Base-by-base conservation (phyloP, 2,113 vertebrate genomes). In the Platysternon megacephalum region DNA sequence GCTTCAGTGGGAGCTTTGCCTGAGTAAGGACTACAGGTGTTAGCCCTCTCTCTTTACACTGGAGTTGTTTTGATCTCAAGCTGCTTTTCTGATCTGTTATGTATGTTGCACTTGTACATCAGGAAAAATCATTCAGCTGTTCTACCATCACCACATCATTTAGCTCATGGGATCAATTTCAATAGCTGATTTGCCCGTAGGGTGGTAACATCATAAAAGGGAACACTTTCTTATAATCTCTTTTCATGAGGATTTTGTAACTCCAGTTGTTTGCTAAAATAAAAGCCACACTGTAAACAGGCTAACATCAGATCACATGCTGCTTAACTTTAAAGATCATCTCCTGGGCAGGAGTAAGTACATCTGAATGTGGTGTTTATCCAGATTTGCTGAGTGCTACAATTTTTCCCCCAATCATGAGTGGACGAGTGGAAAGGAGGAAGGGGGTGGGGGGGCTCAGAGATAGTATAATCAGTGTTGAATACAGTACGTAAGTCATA, bases 351-450 rank as follows among this genome's bases (percentile, higher is more conserved):
- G 85, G 90, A 91, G 78, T 82, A 92, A 95, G 65, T 79, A 19
- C 87, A 35, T 93, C 89, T 95, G 88, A 76, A 55, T 97, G 49
- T 22, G 35, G n/a, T 0, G 1, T 96, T 97, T 95, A 19, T 90
- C 79, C 86, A 49, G 44, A 85, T 92, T 94, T 96, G 94, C 91
- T 93, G 89, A 95, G 89, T 93, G 74, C 49, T 96, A 56, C 58
- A 6, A 44, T 9, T 93, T 92, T 84, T 26, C 55, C 84, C 10
- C 42, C 9, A 48, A 8, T 89, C 85, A 87, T 82, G 89, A 87
- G 76, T 91, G 82, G 74, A 84, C 16, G 65, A 83, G 82, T 53
- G 48, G 39, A 92, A 85, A 82, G 80, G 79, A 88, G 42, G 84
- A 65, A 94, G 78, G 84, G 80, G 84, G 79, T 76, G 61, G 79